Base-by-base conservation (phyloP, 2,888 invertebrate species). In the Brassicogethes aeneus region DNA sequence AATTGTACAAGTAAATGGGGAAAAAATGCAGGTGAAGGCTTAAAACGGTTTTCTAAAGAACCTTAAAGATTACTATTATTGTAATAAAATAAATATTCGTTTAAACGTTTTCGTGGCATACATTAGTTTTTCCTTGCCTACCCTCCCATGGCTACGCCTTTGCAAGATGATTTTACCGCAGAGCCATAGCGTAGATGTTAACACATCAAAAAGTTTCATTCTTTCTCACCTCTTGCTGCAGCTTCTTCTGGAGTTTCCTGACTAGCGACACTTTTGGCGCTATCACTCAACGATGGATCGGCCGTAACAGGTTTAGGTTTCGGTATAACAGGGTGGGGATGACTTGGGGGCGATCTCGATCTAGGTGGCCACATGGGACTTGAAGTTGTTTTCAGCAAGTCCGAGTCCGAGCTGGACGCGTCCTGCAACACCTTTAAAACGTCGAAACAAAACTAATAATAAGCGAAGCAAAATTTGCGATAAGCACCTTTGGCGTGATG, bases 401-500 rank as follows among this genome's bases (percentile, higher is more conserved):
- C 76, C 13, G 75, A 75, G 50, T 77, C 77, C 5, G 75, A 76
- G 43, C 76, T 76, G 1, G 75, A 74, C 0, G 75, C 72, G 42
- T 74, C 71, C 54, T 75, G 46, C 17, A 47, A 45, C 3, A 32
- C 3, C n/a, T n/a, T n/a, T 3, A 32, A 13, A 12, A 32, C 32
- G 3, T 8, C 32, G 12, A 12, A 12, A 12, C 3, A 32, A 32
- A 32, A 8, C 10, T 12, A n/a, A n/a, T n/a, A n/a, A n/a, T n/a
- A n/a, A n/a, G n/a, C n/a, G n/a, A n/a, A n/a, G n/a, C 31, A 3
- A 31, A 2, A 3, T 14, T 2, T 31, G 3, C n/a, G n/a, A n/a
- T n/a, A n/a, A 7, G 7, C 46, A 66, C 76, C 57, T 75, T 77
- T n/a, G 75, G 76, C 12, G 80, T 79, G 54, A 87, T 82, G 66